Evolutionary conservation across 2,888 invertebrate genomes (phyloP).

Genomic region (Allacma fusca): DNA sequence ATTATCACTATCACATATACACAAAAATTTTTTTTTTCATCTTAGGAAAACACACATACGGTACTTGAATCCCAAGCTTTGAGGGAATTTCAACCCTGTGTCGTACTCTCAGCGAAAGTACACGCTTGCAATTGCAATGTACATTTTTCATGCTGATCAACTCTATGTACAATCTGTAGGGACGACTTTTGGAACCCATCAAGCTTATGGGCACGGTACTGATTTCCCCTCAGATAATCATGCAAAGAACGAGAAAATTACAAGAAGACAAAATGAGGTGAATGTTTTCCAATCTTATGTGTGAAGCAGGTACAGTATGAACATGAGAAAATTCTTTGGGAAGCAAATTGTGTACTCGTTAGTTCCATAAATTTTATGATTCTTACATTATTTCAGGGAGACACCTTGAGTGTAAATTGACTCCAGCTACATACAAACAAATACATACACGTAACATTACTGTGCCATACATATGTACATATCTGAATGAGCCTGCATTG

Average conservation of each 20-base stretch:
- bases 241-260: neutral
- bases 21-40: no score
- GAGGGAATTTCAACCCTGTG: no score
- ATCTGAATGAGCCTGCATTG: no score
- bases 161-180: no score
- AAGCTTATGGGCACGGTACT: neutral
- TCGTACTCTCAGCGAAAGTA: no score
- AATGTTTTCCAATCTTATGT: constrained; percentile 1
- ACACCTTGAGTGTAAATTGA: neutral
- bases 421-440: neutral
- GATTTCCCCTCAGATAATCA: neutral
- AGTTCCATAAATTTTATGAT: constrained; percentile 12
- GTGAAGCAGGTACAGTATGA: neutral
- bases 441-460: neutral
- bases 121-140: no score
- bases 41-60: no score
- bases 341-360: neutral
- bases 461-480: neutral
- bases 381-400: neutral
- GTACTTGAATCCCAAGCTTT: no score
- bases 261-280: neutral
- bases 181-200: no score
- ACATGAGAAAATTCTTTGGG: neutral
- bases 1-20: no score
- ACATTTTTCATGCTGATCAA: no score